These are phyloP conservation scores for Labrus mixtus DNA, from an alignment of 2,113 vertebrate genomes.

Conservation along the genomic window DNA sequence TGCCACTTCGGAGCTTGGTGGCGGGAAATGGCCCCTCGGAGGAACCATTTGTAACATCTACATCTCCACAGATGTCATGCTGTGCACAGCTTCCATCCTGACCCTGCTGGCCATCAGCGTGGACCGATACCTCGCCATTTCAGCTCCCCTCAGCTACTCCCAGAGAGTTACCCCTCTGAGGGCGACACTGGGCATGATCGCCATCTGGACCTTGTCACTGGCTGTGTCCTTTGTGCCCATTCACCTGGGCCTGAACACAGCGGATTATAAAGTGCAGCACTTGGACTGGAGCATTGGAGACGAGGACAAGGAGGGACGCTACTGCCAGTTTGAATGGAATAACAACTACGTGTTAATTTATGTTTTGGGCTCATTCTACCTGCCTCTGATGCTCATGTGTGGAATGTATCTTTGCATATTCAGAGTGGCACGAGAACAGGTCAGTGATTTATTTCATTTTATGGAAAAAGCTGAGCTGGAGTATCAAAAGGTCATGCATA, in stretches of 20 bases:
- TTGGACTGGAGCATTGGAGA: constrained; percentile 49
- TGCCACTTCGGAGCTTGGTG: constrained; percentile 85
- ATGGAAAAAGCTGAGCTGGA: not conserved
- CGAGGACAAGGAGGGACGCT: constrained; percentile 65
- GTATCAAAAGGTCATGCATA: constrained; percentile 8
- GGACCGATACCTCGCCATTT: constrained; percentile 92
- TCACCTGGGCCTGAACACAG: constrained; percentile 94
- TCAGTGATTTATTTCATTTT: constrained; percentile 45
- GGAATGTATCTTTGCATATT: constrained; percentile 92
- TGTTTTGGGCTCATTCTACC: constrained; percentile 88
- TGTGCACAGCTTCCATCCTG: constrained; percentile 94
- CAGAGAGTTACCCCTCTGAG: constrained; percentile 85
- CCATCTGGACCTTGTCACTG: constrained; percentile 90
- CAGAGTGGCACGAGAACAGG: constrained; percentile 89
- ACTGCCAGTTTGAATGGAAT: constrained; percentile 90
- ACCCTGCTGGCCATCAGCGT: constrained; percentile 94
- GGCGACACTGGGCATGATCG: constrained; percentile 82
- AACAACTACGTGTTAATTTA: constrained; percentile 88
- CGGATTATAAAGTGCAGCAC: constrained; percentile 83
- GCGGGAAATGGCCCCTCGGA: constrained; percentile 85
- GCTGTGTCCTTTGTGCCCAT: constrained; percentile 91
- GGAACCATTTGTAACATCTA: constrained; percentile 91
- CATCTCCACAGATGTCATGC: constrained; percentile 90
- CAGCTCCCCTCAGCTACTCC: constrained; percentile 88
- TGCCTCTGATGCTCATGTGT: constrained; percentile 92